Percentiles rank a stretch among this genome's conserved stretches.
These are phyloP conservation scores for Lophotis ruficrista DNA, from an alignment of 2,113 vertebrate genomes.

Conservation along the genomic window DNA sequence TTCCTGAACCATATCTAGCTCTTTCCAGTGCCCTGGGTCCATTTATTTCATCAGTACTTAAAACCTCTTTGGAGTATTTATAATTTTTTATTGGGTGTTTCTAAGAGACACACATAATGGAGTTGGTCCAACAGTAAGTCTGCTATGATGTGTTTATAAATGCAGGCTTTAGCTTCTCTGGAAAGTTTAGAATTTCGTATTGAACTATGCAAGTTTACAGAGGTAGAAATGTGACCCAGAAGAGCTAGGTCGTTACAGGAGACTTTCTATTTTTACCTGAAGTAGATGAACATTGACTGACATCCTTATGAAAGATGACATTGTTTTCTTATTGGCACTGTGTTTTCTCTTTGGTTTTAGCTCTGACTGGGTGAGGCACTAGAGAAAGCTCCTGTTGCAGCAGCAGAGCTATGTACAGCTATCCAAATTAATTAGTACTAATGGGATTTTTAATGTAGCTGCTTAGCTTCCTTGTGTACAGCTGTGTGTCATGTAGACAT, in stretches of 20 bases:
- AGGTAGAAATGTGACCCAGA: background rate
- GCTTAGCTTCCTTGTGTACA: background rate
- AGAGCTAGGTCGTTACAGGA: background rate
- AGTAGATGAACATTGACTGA: background rate
- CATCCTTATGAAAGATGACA: background rate
- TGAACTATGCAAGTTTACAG: background rate
- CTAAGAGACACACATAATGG: constrained; percentile 27
- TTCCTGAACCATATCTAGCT: background rate
- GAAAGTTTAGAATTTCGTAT: background rate
- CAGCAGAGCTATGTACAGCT: background rate
- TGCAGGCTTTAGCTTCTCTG: background rate
- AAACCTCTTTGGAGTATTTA: constrained; percentile 53
- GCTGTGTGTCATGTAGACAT: background rate
- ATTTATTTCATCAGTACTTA: constrained; percentile 20
- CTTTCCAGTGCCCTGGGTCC: background rate
- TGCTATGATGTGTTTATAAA: constrained; percentile 35
- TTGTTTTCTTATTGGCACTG: background rate
- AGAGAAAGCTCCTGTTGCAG: background rate
- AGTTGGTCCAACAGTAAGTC: constrained; percentile 15
- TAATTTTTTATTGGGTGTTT: constrained; percentile 44
- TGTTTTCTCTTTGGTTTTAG: background rate
- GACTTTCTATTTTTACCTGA: constrained; percentile 11
- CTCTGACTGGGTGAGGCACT: background rate
- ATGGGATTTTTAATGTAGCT: background rate
- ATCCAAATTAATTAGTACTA: background rate